Percentiles rank a stretch among this genome's conserved stretches.
phyloP scores from a whole-genome alignment of 2,888 invertebrate species.

The Watsonalla cultraria region DNA sequence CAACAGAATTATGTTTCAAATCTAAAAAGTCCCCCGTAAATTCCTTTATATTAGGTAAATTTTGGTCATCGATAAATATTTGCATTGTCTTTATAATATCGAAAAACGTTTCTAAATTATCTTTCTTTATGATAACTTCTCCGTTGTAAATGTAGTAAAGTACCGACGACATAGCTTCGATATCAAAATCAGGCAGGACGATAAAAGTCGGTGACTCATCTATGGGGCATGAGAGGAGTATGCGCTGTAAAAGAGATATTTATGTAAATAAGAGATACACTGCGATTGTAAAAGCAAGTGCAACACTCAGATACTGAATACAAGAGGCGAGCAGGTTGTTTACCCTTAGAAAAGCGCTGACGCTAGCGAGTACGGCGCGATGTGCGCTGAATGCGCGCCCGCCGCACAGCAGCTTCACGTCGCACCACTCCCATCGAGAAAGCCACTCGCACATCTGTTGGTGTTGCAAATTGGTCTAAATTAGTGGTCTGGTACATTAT shows the following conservation, averaged over 20 bases:
- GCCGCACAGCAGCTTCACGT: constrained; percentile 81
- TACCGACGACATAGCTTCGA: constrained; percentile 80
- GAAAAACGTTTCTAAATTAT: constrained; percentile 78
- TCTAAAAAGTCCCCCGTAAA: constrained; percentile 15
- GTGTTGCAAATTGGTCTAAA: neutral
- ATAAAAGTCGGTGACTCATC: constrained; percentile 79
- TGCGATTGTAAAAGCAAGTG: neutral
- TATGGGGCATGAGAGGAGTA: constrained; percentile 50
- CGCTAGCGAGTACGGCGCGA: constrained; percentile 82
- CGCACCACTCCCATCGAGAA: constrained; percentile 70
- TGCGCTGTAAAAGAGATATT: constrained; percentile 38
- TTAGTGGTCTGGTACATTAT: neutral
- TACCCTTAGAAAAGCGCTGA: constrained; percentile 83
- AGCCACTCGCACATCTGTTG: constrained; percentile 66
- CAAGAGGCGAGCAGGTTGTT: constrained; percentile 14
- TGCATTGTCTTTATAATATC: constrained; percentile 72
- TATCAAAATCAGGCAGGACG: constrained; percentile 81
- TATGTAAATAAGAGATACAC: constrained; percentile 7
- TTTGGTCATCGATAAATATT: constrained; percentile 56
- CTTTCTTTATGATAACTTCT: constrained; percentile 78
- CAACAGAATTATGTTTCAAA: constrained; percentile 14
- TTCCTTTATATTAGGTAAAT: constrained; percentile 33
- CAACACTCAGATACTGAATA: neutral
- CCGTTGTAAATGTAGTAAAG: constrained; percentile 85
- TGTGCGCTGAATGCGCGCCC: constrained; percentile 82